A percentile compares a stretch with the other conserved stretches of the same genome.
These are phyloP conservation scores for Rugalucina vietnamica DNA, from an alignment of 2,888 invertebrate genomes.

Conservation along the genomic window DNA sequence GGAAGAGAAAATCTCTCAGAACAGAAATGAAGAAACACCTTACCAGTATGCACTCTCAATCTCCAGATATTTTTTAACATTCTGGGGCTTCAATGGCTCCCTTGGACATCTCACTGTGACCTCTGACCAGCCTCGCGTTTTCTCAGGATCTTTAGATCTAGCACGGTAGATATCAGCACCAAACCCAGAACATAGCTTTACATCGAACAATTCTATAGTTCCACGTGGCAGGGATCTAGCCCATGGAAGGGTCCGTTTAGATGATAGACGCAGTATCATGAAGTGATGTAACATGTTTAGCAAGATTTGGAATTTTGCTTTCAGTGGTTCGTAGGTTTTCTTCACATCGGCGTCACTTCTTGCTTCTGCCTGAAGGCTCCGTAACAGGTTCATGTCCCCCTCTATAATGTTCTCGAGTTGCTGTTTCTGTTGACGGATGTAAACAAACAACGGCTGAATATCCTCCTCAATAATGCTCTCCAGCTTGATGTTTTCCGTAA, in stretches of 20 bases:
- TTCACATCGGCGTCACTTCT: constrained; percentile 52
- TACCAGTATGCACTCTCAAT: constrained; percentile 70
- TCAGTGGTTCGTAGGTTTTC: constrained; percentile 62
- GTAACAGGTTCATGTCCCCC: constrained; percentile 53
- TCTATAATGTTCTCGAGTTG: constrained; percentile 57
- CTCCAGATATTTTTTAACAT: constrained; percentile 56
- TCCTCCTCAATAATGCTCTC: constrained; percentile 57
- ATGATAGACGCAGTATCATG: constrained; percentile 35
- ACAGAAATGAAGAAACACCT: too few species aligned
- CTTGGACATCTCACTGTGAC: constrained; percentile 49
- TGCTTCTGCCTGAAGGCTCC: constrained; percentile 56
- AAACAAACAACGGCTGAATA: constrained; percentile 53
- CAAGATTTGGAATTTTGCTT: constrained; percentile 56
- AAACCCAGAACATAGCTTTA: constrained; percentile 35
- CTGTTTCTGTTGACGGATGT: constrained; percentile 52
- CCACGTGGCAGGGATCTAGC: constrained; percentile 6
- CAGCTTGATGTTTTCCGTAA: constrained; percentile 57
- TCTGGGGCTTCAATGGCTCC: constrained; percentile 46
- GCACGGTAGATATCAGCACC: constrained; percentile 37
- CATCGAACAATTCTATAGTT: constrained; percentile 8
- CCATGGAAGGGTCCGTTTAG: neutral
- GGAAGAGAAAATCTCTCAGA: too few species aligned
- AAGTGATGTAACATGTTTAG: constrained; percentile 38
- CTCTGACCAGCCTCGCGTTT: neutral
- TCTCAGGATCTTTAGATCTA: neutral